Percentiles rank a stretch among this genome's conserved stretches.
Conservation (phyloP, 2,888 invertebrate genomes). For the Hemaris fuciformis region DNA sequence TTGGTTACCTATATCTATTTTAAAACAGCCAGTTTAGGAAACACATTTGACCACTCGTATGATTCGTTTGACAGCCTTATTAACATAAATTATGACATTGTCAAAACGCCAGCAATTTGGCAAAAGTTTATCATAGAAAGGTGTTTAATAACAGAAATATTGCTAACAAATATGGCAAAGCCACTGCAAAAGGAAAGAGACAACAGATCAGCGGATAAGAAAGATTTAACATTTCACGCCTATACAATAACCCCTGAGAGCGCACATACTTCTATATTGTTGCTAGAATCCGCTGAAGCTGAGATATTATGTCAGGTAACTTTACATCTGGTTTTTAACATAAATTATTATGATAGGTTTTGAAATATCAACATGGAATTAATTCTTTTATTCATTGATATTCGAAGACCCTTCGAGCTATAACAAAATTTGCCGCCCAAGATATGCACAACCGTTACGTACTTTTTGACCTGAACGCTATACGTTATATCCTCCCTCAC, state of each 20-base stretch:
- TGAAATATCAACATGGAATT: too few species aligned
- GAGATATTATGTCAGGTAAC: slow-evolving; percentile 73
- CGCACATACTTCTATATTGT: slow-evolving; percentile 69
- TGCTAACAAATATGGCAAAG: slow-evolving; percentile 47
- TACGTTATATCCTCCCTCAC: slow-evolving; percentile 58
- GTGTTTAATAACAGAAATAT: background rate
- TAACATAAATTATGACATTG: background rate
- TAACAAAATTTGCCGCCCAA: slow-evolving; percentile 71
- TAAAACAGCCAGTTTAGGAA: background rate
- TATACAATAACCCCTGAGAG: slow-evolving; percentile 69
- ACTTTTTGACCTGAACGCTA: slow-evolving; percentile 56
- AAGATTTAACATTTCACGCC: slow-evolving; percentile 64
- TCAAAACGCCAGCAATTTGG: background rate
- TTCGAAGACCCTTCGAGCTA: slow-evolving; percentile 65
- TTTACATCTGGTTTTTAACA: too few species aligned
- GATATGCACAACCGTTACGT: slow-evolving; percentile 61
- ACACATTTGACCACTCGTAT: background rate
- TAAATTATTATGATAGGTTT: too few species aligned
- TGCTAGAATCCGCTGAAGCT: slow-evolving; percentile 64
- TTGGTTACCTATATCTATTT: too few species aligned
- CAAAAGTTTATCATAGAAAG: background rate
- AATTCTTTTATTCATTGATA: background rate
- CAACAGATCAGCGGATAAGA: slow-evolving; percentile 70
- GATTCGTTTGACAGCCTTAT: background rate
- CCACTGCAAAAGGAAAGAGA: slow-evolving; percentile 71